phyloP scores from a whole-genome alignment of 2,888 invertebrate genomes.

The Eupelmus urozonus region DNA sequence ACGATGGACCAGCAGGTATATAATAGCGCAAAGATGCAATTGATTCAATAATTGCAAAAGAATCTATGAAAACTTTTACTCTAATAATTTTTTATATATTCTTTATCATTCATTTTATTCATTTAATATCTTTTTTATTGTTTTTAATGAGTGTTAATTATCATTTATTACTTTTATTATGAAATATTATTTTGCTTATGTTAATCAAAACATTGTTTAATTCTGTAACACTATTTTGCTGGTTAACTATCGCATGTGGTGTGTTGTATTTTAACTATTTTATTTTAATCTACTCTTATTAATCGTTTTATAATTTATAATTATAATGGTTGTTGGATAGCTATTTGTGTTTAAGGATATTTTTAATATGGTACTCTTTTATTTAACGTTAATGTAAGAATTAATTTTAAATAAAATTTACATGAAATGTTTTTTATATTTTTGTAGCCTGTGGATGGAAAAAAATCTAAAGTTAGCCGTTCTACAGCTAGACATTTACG shows the following conservation, averaged over 20 bases:
- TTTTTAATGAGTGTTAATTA: not conserved
- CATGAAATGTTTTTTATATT: too few species aligned
- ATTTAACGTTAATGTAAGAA: not conserved
- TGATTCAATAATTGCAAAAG: conserved; percentile 36
- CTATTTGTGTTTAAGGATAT: not conserved
- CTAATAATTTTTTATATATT: conserved; percentile 30
- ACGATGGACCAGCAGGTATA: conserved; percentile 70
- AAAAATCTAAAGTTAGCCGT: conserved; percentile 64
- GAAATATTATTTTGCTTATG: too few species aligned
- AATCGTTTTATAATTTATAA: too few species aligned
- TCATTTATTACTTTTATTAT: not conserved
- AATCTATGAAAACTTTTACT: conserved; percentile 30
- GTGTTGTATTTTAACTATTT: too few species aligned
- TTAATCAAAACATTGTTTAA: too few species aligned
- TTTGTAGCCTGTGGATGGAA: not conserved
- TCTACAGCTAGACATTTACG: conserved; percentile 71
- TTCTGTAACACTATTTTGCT: too few species aligned
- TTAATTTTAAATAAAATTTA: too few species aligned
- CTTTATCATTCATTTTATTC: not conserved
- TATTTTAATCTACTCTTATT: not conserved
- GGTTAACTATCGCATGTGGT: too few species aligned
- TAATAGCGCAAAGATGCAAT: conserved; percentile 37
- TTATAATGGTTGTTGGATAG: too few species aligned
- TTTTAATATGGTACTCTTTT: not conserved
- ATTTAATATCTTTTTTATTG: not conserved